Evolutionary conservation across 2,797 vertebrate genomes (phyloP), one percentile per base, ranked within the genome.

Genomic region (Phalloptychus januarius): DNA sequence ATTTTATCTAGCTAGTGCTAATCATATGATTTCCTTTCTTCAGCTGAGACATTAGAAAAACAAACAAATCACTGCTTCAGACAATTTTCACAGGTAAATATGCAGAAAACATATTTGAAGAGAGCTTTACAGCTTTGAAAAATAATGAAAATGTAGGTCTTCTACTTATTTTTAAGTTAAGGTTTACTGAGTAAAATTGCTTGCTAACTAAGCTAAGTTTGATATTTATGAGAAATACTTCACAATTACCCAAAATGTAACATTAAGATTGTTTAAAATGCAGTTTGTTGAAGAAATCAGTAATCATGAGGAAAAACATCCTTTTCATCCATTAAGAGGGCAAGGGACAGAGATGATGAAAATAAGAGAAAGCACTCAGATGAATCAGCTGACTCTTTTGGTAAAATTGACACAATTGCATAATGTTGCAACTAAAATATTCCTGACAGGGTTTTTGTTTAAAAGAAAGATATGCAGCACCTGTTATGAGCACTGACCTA

Each of bases 291-390:
- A 74, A 42, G 52, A 54, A 58, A 42, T 44, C 38, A 12, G 38
- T 5, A 16, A 20, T 8, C 15, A 38, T 74, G 16, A 40, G 10
- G 7, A 44, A 44, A 42, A 74, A 56, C 36, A 58, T 28, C 15
- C 25, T 31, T 40, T 58, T 44, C n/a, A 74, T 44, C 52, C 25
- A 44, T 7, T 58, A 31, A n/a, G n/a, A 28, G 18, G 45, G 45
- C 45, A 72, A 72, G 45, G 45, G 72, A 28, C 48, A 25, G 16
- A 56, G 38, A 74, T 74, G 72, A 74, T 58, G 52, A 58, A 42
- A 74, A 40, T 31, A 28, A 58, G 52, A 44, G 52, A 74, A 74
- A 74, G 13, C 36, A n/a, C 23, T 76, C 20, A 31, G 48, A 28
- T 70, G 23, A 52, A 38, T 52, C 28, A 38, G 23, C 11, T 40